Conservation (phyloP, 2,797 vertebrate species). For the Sebastes matsubarae region DNA sequence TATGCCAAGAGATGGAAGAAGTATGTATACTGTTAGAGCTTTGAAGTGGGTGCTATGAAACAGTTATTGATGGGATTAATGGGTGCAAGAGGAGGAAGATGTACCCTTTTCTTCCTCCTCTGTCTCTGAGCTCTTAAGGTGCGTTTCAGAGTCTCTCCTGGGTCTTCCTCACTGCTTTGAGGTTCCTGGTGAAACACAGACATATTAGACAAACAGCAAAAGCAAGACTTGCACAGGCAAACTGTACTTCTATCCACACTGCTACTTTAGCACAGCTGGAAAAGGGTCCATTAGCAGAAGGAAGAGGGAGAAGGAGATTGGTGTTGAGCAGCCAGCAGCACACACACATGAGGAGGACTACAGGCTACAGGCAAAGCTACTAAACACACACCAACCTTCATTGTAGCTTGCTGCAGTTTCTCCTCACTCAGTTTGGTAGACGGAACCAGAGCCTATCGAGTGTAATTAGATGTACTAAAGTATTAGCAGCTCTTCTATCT, state of each 20-base stretch:
- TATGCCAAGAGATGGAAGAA: not conserved
- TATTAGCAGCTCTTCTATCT: slow-evolving; percentile 6
- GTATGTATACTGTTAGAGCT: not conserved
- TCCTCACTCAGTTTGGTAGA: slow-evolving; percentile 70
- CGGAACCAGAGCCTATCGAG: slow-evolving; percentile 71
- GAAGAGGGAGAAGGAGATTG: not conserved
- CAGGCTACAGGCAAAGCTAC: slow-evolving; percentile 14
- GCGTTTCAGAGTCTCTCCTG: slow-evolving; percentile 77
- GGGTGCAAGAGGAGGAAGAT: not conserved
- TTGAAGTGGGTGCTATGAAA: no score
- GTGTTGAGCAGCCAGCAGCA: slow-evolving; percentile 20
- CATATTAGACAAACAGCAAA: not conserved
- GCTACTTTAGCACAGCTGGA: not conserved
- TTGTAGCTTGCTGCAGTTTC: slow-evolving; percentile 57
- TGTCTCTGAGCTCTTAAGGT: slow-evolving; percentile 78
- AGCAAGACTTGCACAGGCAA: not conserved
- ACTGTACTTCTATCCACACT: not conserved
- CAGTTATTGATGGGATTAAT: not conserved
- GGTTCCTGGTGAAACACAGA: slow-evolving; percentile 69
- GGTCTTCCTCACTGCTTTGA: slow-evolving; percentile 67
- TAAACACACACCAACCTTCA: slow-evolving; percentile 80
- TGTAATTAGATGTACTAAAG: slow-evolving; percentile 51
- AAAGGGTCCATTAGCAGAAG: not conserved
- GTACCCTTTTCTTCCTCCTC: slow-evolving; percentile 81
- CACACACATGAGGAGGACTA: slow-evolving; percentile 11